A percentile compares a stretch with the other conserved stretches of the same genome.
Evolutionary conservation across 1,140 invertebrate species (phyloP).

Genomic region (Campodea augens): DNA sequence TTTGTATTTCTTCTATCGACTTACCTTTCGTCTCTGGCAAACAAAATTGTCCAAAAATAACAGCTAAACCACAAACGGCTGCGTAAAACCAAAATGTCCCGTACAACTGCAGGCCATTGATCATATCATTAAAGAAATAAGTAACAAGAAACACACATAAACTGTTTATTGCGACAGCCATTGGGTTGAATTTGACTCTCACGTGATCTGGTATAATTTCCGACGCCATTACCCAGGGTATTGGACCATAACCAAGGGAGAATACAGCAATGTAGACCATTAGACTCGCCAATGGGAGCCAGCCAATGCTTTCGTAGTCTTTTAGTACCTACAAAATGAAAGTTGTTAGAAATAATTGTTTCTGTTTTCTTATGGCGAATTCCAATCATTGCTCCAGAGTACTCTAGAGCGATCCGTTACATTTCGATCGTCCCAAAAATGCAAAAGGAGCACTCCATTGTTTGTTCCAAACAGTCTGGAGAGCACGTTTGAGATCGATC

Average conservation of each 20-base stretch:
- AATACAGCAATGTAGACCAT: constrained; percentile 29
- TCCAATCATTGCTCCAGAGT: too few relatives aligned
- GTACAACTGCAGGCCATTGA: constrained; percentile 19
- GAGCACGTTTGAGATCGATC: too few relatives aligned
- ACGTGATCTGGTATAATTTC: constrained; percentile 28
- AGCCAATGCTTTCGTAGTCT: too few relatives aligned
- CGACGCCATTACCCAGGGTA: constrained; percentile 30
- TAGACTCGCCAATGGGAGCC: constrained; percentile 26
- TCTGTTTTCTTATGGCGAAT: too few relatives aligned
- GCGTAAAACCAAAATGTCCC: constrained; percentile 30
- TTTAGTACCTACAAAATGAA: too few relatives aligned
- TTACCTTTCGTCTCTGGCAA: constrained; percentile 36
- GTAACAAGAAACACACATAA: constrained; percentile 28
- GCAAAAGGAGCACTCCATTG: too few relatives aligned
- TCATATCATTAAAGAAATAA: constrained; percentile 24
- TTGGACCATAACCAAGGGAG: constrained; percentile 29
- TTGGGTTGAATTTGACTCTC: constrained; percentile 23
- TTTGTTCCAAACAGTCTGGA: too few relatives aligned
- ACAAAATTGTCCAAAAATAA: constrained; percentile 23
- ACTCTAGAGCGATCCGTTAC: too few relatives aligned
- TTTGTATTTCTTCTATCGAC: constrained; percentile 30
- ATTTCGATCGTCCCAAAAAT: too few relatives aligned
- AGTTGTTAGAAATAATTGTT: too few relatives aligned
- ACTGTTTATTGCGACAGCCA: constrained; percentile 26
- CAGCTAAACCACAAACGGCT: constrained; percentile 13